Evolutionary conservation across 2,797 vertebrate species (phyloP), one percentile per base, ranked within the genome.

Genomic region (Nannoperca australis): DNA sequence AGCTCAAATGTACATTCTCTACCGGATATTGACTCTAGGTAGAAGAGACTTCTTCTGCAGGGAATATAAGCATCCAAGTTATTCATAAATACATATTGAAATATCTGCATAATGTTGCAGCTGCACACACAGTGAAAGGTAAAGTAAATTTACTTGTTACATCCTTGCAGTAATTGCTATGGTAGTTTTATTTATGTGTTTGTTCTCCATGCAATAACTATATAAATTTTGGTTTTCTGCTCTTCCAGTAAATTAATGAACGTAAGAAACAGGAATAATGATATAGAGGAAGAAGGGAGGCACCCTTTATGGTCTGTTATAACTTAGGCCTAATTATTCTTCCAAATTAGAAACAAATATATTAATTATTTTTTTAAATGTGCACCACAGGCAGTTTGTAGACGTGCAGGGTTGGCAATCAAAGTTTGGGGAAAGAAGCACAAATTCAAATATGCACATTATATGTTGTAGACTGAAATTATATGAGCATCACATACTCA

Each of bases 361-460:
- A 60, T 83, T 38, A 63, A 70, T 59, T 47, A 17, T 22, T 81
- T 61, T 79, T 71, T 68, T 55, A 67, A 73, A 30, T 68, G 36
- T 42, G 30, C 60, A 63, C 55, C 68, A 62, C 51, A 59, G 53
- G 70, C 59, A 55, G 40, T 53, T 73, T 73, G 44, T 3, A 70
- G 55, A 62, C 61, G 11, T 24, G 11, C 24, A 17, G 53, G 27
- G 15, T 76, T 65, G 40, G 49, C 53, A 75, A 20, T 73, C 42
- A 45, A 11, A 76, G 22, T 53, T 78, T 44, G 18, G 15, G 38
- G 15, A 55, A 58, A 24, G 1, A 2, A 44, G 55, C 22, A 40
- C 11, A 44, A 65, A 32, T 56, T 64, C 2, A 58, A 34, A 79
- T 56, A 72, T 44, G 36, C 4, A 44, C 10, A 56, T 20, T 47